Evolutionary conservation across 1,140 invertebrate species (phyloP).

Genomic region (Penaeus vannamei): DNA sequence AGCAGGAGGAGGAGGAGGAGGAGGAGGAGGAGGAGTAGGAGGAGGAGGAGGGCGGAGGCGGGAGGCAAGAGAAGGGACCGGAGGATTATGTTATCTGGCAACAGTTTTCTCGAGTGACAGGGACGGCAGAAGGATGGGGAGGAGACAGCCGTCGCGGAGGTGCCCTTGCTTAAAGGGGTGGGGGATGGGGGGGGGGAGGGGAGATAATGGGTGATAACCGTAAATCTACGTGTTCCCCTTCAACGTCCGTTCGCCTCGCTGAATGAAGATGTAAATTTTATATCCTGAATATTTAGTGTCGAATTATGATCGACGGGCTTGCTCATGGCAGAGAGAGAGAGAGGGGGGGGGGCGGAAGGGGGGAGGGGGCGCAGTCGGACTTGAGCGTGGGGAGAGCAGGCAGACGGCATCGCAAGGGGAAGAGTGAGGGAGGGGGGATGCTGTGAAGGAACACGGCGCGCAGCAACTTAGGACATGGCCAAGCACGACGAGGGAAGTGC

Average conservation of each 20-base stretch:
- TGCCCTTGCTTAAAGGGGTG: too few relatives aligned
- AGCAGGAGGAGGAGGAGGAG: not conserved
- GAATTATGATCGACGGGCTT: too few relatives aligned
- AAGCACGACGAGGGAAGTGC: not conserved
- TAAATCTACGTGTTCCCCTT: too few relatives aligned
- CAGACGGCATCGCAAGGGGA: too few relatives aligned
- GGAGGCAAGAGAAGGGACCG: not conserved
- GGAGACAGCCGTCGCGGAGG: not conserved
- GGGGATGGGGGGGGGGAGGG: too few relatives aligned
- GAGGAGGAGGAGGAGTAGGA: not conserved
- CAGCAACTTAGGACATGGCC: too few relatives aligned
- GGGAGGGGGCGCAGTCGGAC: not conserved
- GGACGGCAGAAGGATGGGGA: not conserved
- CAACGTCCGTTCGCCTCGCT: too few relatives aligned
- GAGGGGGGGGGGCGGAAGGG: slow-evolving; percentile 12
- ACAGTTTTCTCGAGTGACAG: too few relatives aligned
- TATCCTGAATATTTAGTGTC: too few relatives aligned
- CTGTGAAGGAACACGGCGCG: not conserved
- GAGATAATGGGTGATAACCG: too few relatives aligned
- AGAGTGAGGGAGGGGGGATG: not conserved
- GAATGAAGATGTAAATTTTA: too few relatives aligned
- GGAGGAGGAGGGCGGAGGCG: not conserved
- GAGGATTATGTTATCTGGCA: slow-evolving; percentile 9
- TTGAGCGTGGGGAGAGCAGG: too few relatives aligned
- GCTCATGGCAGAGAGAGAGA: slow-evolving; percentile 10